Conservation (phyloP, 2,797 vertebrate species). For the Sternotherus odoratus region DNA sequence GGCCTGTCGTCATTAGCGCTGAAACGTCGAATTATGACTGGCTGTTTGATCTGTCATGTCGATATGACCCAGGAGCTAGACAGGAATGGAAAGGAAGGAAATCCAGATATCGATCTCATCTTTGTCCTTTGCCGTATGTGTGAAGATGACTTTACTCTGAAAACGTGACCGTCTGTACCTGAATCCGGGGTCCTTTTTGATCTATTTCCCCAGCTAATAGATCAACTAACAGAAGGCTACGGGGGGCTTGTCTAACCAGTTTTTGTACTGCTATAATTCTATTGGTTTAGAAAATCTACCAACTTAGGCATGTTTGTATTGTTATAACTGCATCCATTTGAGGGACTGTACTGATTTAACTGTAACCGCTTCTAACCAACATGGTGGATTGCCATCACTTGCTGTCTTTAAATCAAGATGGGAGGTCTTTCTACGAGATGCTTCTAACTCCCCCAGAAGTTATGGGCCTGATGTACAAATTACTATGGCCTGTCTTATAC, state of each 20-base stretch:
- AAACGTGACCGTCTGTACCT: not conserved
- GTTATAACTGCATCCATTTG: not conserved
- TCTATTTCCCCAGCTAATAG: not conserved
- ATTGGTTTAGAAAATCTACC: constrained; percentile 50
- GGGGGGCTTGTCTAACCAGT: not conserved
- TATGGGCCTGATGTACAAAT: not conserved
- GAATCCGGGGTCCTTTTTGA: not conserved
- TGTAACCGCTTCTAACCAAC: constrained; percentile 62
- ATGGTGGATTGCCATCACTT: constrained; percentile 47
- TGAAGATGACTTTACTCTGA: not conserved
- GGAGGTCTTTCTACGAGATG: not conserved
- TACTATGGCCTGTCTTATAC: not conserved
- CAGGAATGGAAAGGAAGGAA: constrained; percentile 42
- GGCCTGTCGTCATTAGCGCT: not conserved
- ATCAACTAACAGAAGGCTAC: constrained; percentile 1
- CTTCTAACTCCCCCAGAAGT: constrained; percentile 23
- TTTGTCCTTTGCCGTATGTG: no score
- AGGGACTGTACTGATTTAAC: constrained; percentile 30
- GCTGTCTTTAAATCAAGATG: constrained; percentile 45
- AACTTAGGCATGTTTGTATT: constrained; percentile 41
- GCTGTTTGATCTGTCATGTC: fast-evolving
- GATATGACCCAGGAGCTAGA: not conserved
- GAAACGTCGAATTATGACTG: not conserved
- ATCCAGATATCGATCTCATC: no score
- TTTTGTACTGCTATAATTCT: not conserved